Evolutionary conservation across 2,113 vertebrate genomes (phyloP).

Genomic region (Stomatorhinus ivindoensis): DNA sequence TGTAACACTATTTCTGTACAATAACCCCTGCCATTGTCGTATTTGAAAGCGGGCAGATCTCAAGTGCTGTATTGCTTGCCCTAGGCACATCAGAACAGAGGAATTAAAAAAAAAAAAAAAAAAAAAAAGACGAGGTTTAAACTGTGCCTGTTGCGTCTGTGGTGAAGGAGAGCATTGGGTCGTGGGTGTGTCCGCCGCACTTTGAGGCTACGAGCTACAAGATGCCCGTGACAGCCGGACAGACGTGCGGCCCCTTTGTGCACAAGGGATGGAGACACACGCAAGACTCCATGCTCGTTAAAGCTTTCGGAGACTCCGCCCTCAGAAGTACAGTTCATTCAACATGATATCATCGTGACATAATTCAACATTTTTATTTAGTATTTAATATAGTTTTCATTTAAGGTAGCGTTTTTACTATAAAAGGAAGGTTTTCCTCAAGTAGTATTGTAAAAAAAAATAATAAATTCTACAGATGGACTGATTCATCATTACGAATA

Average conservation of each 20-base stretch:
- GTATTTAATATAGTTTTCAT: neutral
- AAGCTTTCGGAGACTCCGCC: neutral
- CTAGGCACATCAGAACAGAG: slow-evolving; percentile 19
- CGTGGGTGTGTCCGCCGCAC: neutral
- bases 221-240: neutral
- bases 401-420: neutral
- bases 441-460: neutral
- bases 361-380: too few relatives aligned
- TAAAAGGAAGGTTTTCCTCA: neutral
- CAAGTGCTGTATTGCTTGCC: slow-evolving; percentile 19
- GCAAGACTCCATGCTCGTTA: neutral
- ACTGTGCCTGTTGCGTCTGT: neutral
- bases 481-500: neutral
- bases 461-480: neutral
- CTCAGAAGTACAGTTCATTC: neutral
- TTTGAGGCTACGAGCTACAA: neutral
- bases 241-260: neutral
- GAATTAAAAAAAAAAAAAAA: neutral
- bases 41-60: slow-evolving; percentile 1
- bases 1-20: slow-evolving; percentile 1
- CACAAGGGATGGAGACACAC: neutral
- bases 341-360: neutral
- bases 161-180: neutral
- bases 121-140: neutral
- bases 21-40: neutral